Base-by-base conservation (phyloP, 2,113 vertebrate genomes). In the Neofelis nebulosa region DNA sequence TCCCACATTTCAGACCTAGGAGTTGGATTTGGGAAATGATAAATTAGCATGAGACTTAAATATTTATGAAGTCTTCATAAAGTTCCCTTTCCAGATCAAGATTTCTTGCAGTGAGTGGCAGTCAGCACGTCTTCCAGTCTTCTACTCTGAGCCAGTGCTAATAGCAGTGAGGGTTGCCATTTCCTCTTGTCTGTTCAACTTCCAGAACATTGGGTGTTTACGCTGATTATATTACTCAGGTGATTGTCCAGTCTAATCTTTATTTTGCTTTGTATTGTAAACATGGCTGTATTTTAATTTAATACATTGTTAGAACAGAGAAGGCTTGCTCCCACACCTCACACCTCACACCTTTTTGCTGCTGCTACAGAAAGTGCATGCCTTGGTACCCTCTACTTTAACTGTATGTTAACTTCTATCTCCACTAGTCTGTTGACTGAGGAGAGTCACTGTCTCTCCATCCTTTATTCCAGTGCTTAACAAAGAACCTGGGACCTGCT, bases 361-460 rank as follows among this genome's bases (percentile, higher is more conserved):
- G 10, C 7, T 73, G 57, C 55, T 19, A 0, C 3, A 0, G 33
- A 25, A 86, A 55, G 45, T 36, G 5, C 4, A 0, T 12, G 5
- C 48, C 27, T 84, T 23, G 33, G 0, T 9, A 6, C 3, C 23
- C 18, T 82, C 13, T 41, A 1, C 12, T 31, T 0, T 29, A 25
- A 11, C 41, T 27, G 6, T 41, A 5, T 2, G 19, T 27, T 21
- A 45, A 25, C 23, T 48, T 8, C 18, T 25, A 0, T 41, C 33
- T 68, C 38, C n/a, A 1, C 7, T 38, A 0, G 6, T 81, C 55
- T 66, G 52, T 57, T 82, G 65, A 10, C 25, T 76, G 50, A 80
- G 33, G 76, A 80, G 29, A 31, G 18, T 7, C 16, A 11, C 9
- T 68, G 29, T 33, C 41, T 74, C 38, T 95, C 61, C 13, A 12